Base-by-base conservation (phyloP, 2,797 vertebrate species). In the Ceryle rudis region DNA sequence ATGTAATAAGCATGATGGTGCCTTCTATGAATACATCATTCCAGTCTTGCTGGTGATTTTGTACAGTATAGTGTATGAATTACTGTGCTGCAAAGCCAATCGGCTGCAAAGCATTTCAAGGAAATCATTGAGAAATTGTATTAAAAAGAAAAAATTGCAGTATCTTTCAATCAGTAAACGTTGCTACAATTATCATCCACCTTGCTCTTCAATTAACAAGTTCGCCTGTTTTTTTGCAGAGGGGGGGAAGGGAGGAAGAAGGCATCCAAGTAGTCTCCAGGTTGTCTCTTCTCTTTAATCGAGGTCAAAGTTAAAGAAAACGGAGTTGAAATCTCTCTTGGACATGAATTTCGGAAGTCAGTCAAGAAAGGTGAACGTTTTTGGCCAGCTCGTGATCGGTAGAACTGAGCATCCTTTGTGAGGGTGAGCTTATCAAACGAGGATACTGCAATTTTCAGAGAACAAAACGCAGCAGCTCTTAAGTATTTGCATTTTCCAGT, bases 1-100 rank as follows among this genome's bases (percentile, higher is more conserved):
- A 99, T 98, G 97, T 98, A 98, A 99, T 98, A 98, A 98, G 99
- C 99, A 99, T 99, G 99, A 99, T 98, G 99, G 99, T 99, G 99
- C 99, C 99, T 99, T 99, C 98, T 98, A 97, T 98, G 97, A 98
- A 98, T 98, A 98, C 98, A 98, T 99, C 98, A 98, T 41, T 99
- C 98, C 98, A 99, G 98, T 99, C 98, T 99, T 97, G 98, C 98
- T 98, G 98, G 98, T 98, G 98, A 97, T 98, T 98, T 98, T 98
- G 98, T 98, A 98, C 97, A 98, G 97, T 98, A 97, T 97, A 94
- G 98, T 98, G 98, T 98, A 98, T 98, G 97, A 97, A 97, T 97
- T 98, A 97, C 98, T 98, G 98, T 98, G 98, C 98, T 98, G 97
- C 97, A 94, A 97, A 98, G 98, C 98, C 98, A 87, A 96, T 97